Conservation (phyloP, 2,113 vertebrate genomes). For the Montifringilla adamsi region DNA sequence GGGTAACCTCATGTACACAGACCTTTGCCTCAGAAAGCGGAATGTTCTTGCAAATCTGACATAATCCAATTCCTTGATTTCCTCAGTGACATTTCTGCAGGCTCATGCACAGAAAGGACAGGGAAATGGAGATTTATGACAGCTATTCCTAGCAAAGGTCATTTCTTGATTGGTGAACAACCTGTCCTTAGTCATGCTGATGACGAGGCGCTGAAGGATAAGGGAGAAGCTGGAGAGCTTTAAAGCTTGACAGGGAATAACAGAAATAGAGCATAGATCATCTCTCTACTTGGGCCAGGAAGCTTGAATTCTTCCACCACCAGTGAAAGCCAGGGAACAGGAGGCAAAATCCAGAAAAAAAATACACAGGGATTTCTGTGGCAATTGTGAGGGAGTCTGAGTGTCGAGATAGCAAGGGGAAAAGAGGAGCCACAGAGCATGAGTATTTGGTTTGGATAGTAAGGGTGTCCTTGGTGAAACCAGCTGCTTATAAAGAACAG, state of each 20-base stretch:
- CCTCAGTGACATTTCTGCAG: slow-evolving; percentile 41
- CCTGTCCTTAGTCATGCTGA: slow-evolving; percentile 42
- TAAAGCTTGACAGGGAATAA: not conserved
- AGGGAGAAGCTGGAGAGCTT: not conserved
- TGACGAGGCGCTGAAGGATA: not conserved
- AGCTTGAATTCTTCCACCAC: not conserved
- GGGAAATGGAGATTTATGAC: slow-evolving; percentile 11
- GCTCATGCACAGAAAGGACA: not conserved
- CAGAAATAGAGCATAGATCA: not conserved
- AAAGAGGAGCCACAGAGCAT: not conserved
- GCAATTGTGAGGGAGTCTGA: not conserved
- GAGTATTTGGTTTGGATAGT: not conserved
- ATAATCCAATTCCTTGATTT: slow-evolving; percentile 1
- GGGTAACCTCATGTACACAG: not conserved
- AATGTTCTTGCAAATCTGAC: not conserved
- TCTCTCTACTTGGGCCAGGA: not conserved
- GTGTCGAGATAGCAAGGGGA: fast-evolving
- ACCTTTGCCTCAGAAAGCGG: not conserved
- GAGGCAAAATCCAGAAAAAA: not conserved
- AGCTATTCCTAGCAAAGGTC: slow-evolving; percentile 61
- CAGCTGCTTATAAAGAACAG: not conserved
- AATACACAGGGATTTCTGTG: not conserved
- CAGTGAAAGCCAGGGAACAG: not conserved
- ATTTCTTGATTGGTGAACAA: slow-evolving; percentile 33
- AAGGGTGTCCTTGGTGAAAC: not conserved